phyloP scores from a whole-genome alignment of 2,888 invertebrate genomes.

The Odontocerum albicorne region DNA sequence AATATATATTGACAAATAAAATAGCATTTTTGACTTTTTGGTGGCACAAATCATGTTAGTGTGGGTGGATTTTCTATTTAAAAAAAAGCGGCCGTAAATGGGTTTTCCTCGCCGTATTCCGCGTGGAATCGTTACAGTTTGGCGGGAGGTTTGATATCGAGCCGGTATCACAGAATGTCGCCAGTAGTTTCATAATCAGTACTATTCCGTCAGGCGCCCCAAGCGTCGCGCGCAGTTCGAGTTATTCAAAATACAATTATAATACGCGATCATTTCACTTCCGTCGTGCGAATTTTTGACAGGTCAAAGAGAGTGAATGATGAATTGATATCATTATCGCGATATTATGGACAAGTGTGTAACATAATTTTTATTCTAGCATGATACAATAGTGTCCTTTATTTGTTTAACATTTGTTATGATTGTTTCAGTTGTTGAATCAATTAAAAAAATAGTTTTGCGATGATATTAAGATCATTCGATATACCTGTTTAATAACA shows the following conservation, averaged over 20 bases:
- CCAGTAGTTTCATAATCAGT: slow-evolving; percentile 38
- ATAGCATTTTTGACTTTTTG: too few species aligned
- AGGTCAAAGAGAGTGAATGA: slow-evolving; percentile 15
- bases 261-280: neutral
- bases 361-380: neutral
- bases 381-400: neutral
- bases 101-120: neutral
- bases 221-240: slow-evolving; percentile 54
- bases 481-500: neutral
- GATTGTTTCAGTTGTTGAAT: neutral
- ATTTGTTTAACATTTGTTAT: neutral
- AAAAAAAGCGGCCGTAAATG: too few species aligned
- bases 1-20: too few species aligned
- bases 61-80: too few species aligned
- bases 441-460: neutral
- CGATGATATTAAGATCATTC: neutral
- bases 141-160: slow-evolving; percentile 20
- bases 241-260: neutral
- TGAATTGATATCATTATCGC: slow-evolving; percentile 1
- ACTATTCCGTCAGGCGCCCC: slow-evolving; percentile 52
- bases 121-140: slow-evolving; percentile 19
- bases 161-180: slow-evolving; percentile 22
- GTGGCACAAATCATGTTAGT: too few species aligned
- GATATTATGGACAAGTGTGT: slow-evolving; percentile 6
- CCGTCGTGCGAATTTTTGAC: slow-evolving; percentile 29